Percentiles rank a stretch among this genome's conserved stretches.
phyloP scores from a whole-genome alignment of 1,140 invertebrate genomes.

The Drosophila sp. region DNA sequence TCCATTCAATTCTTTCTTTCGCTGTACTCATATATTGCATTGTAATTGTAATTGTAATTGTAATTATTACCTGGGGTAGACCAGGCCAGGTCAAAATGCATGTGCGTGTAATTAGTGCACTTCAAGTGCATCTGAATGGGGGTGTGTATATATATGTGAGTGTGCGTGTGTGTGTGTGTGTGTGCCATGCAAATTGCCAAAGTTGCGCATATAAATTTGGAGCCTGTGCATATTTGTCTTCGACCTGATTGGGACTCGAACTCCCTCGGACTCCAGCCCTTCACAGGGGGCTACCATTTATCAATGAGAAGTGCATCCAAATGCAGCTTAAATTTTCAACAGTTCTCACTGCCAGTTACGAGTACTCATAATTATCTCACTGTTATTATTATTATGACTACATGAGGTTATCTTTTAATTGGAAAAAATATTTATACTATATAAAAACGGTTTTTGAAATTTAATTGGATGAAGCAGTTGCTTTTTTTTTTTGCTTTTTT shows the following conservation, averaged over 20 bases:
- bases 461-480: too few species aligned
- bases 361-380: not conserved
- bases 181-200: conserved; percentile 58
- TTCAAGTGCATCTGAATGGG: not conserved
- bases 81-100: conserved; percentile 28
- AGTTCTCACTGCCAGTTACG: not conserved
- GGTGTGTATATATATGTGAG: not conserved
- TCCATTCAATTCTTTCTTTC: conserved; percentile 27
- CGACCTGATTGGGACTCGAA: conserved; percentile 33
- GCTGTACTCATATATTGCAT: conserved; percentile 19
- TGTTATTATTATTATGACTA: too few species aligned
- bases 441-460: too few species aligned
- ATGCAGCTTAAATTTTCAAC: not conserved
- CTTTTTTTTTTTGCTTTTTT: not conserved
- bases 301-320: conserved; percentile 12
- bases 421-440: too few species aligned
- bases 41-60: conserved; percentile 35
- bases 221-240: conserved; percentile 69
- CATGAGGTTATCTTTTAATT: too few species aligned
- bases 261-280: not conserved
- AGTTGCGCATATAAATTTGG: conserved; percentile 68
- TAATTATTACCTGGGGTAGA: conserved; percentile 29
- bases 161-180: not conserved
- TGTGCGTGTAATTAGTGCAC: conserved; percentile 65
- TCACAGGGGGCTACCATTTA: conserved; percentile 31